Evolutionary conservation across 2,113 vertebrate genomes (phyloP).

Genomic region (Nyctereutes procyonoides): DNA sequence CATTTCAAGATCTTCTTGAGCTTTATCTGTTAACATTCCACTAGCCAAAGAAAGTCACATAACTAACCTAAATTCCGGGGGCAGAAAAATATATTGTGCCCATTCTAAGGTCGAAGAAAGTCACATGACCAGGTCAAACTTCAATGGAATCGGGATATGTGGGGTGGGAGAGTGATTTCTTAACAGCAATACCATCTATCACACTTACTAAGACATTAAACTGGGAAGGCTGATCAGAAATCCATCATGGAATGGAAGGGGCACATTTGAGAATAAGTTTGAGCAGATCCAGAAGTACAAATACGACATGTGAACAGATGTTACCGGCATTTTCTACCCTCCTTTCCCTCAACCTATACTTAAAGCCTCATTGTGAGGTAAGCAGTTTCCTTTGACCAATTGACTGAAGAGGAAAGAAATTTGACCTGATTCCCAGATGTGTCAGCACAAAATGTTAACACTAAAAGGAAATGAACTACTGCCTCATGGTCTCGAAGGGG

Average conservation of each 20-base stretch:
- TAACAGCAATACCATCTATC: background rate
- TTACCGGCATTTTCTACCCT: background rate
- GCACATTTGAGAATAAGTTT: background rate
- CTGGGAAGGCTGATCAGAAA: background rate
- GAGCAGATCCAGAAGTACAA: background rate
- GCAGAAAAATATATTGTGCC: background rate
- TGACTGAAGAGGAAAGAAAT: background rate
- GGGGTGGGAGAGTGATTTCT: background rate
- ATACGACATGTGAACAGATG: background rate
- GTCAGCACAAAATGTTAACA: background rate
- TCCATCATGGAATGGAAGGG: background rate
- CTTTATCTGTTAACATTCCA: background rate
- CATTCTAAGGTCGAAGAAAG: background rate
- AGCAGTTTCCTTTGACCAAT: background rate
- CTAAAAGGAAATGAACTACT: background rate
- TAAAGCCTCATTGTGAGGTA: background rate
- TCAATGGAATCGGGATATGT: background rate
- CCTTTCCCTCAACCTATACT: background rate
- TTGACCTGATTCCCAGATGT: background rate
- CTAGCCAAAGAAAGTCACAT: background rate
- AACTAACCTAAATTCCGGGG: background rate
- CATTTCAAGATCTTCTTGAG: background rate
- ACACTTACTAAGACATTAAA: background rate
- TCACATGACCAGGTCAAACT: background rate
- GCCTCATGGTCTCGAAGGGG: background rate